These are phyloP conservation scores for Pseudomyrmex flavicornis DNA, from an alignment of 1,140 invertebrate species.

Conservation along the genomic window DNA sequence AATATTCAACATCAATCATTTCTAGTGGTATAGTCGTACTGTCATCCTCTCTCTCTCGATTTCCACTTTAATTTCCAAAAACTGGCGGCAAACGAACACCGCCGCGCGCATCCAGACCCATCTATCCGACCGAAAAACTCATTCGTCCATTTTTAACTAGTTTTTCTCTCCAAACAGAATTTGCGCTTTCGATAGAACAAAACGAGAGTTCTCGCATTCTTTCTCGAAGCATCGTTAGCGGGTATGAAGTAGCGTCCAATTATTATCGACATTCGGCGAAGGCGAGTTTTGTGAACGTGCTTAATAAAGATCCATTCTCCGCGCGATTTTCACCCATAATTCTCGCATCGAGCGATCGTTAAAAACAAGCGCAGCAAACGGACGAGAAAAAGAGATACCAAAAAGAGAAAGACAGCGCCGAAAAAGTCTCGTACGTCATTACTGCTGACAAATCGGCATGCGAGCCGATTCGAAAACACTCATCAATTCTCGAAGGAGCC, in stretches of 20 bases:
- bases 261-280: neutral
- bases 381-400: no score
- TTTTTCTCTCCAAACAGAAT: slow-evolving; percentile 31
- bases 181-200: slow-evolving; percentile 11
- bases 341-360: slow-evolving; percentile 31
- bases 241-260: neutral
- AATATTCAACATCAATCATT: slow-evolving; percentile 31
- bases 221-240: slow-evolving; percentile 25
- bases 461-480: slow-evolving; percentile 50
- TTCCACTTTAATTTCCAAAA: slow-evolving; percentile 49
- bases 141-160: slow-evolving; percentile 49
- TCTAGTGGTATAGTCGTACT: slow-evolving; percentile 20
- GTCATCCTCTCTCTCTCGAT: neutral
- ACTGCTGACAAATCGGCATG: slow-evolving; percentile 42
- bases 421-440: slow-evolving; percentile 29
- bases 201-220: slow-evolving; percentile 24
- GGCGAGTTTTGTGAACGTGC: neutral
- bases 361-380: slow-evolving; percentile 35
- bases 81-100: slow-evolving; percentile 15
- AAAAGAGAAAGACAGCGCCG: neutral
- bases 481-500: slow-evolving; percentile 65
- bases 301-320: slow-evolving; percentile 23
- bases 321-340: slow-evolving; percentile 24
- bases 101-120: neutral
- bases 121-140: slow-evolving; percentile 41